Conservation (phyloP, 2,888 invertebrate genomes). For the Slavum lentiscoides region DNA sequence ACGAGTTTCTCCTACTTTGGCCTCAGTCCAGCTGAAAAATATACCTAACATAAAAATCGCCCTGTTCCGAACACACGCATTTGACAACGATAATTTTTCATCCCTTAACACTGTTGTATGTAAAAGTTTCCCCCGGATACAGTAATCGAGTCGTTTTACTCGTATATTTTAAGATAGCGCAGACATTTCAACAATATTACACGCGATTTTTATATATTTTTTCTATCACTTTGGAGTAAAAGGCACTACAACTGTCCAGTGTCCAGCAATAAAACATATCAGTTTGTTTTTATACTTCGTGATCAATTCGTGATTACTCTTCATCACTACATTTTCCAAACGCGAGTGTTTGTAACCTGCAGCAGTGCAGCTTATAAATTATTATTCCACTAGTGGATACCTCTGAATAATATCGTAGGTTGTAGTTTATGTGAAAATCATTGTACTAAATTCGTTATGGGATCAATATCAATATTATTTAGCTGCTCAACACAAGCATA, state of each 20-base stretch:
- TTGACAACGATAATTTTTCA: conserved; percentile 53
- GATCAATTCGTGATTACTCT: not conserved
- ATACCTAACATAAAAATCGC: conserved; percentile 52
- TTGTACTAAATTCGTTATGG: too few species aligned
- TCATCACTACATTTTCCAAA: not conserved
- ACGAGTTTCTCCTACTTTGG: conserved; percentile 42
- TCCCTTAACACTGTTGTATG: conserved; percentile 36
- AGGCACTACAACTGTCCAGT: not conserved
- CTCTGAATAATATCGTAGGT: too few species aligned
- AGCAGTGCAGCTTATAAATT: not conserved
- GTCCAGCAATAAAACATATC: conserved; percentile 30
- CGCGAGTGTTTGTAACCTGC: not conserved
- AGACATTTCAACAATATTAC: conserved; percentile 36
- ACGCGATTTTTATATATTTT: conserved; percentile 22
- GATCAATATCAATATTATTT: too few species aligned
- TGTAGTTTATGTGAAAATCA: too few species aligned
- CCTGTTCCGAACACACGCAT: conserved; percentile 18
- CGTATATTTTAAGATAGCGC: conserved; percentile 24
- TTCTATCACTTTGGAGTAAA: not conserved
- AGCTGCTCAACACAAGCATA: not conserved
- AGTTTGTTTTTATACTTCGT: conserved; percentile 15
- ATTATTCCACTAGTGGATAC: too few species aligned
- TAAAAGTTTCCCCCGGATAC: conserved; percentile 51
- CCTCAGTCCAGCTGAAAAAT: conserved; percentile 45
- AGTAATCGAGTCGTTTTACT: conserved; percentile 51